A percentile compares a stretch with the other conserved stretches of the same genome.
phyloP scores from a whole-genome alignment of 2,888 invertebrate genomes.

The Idaea straminata region DNA sequence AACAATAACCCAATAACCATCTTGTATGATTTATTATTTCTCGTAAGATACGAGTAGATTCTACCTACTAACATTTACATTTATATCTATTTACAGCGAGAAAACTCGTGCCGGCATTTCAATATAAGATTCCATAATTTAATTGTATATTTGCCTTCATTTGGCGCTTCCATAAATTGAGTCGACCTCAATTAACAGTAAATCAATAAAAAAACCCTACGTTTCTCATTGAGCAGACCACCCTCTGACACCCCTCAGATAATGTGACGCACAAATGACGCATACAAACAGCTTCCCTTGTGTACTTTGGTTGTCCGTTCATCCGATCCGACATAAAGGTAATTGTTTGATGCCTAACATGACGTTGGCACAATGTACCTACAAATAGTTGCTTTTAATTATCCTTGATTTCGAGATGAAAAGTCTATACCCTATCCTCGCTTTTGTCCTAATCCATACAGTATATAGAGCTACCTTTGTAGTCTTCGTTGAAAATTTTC shows the following conservation, averaged over 20 bases:
- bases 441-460: too few relatives aligned
- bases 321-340: neutral
- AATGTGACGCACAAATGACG: slow-evolving; percentile 45
- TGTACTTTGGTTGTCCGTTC: slow-evolving; percentile 3
- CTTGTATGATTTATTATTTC: too few relatives aligned
- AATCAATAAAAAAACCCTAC: slow-evolving; percentile 45
- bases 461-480: too few relatives aligned
- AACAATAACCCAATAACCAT: too few relatives aligned
- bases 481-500: too few relatives aligned
- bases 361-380: neutral
- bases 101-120: neutral
- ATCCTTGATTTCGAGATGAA: too few relatives aligned
- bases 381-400: too few relatives aligned
- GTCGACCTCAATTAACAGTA: slow-evolving; percentile 42
- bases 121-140: neutral
- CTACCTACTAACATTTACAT: neutral
- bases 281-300: slow-evolving; percentile 17
- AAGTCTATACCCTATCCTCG: too few relatives aligned
- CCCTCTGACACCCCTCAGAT: slow-evolving; percentile 22
- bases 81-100: neutral
- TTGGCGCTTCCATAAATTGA: slow-evolving; percentile 27
- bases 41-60: too few relatives aligned
- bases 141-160: slow-evolving; percentile 1
- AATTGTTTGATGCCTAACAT: neutral
- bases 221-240: slow-evolving; percentile 30